Evolutionary conservation across 2,888 invertebrate species (phyloP), one percentile per base, ranked within the genome.

Genomic region (Leptarthrus brevirostris): DNA sequence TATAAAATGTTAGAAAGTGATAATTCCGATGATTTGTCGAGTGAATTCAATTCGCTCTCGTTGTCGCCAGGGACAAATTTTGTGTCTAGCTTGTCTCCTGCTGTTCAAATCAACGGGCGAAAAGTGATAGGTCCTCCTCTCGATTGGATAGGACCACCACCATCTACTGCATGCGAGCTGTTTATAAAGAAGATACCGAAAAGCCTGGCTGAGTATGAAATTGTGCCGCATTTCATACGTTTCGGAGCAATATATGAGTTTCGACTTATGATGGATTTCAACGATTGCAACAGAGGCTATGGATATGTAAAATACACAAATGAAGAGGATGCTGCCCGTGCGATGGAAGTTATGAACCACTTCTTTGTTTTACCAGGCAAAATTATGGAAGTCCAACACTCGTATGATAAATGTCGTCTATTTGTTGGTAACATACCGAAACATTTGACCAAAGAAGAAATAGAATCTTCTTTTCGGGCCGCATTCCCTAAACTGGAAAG

Each of bases 201-300:
- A 14, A 74, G 78, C 36, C 53, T 81, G 3, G 75, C 77, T 30
- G 81, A 80, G 64, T 73, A 79, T 1, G 77, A 77, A 6, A 74
- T 82, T 0, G 20, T 82, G 3, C 75, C 79, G 2, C 79, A 79
- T 6, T 81, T 82, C 74, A 58, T 79, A 10, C 78, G 80, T 3
- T 82, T 81, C 70, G 82, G 82, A 0, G 74, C 75, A 14, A 79
- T 82, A n/a, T 82, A 82, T 54, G 80, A 81, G 72, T 80, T 82
- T 44, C 80, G 82, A 0, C 74, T 82, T 1, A 80, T 81, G 8
- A 79, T 81, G 74, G 81, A 82, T 54, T 81, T 80, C 70, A 79
- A 78, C 71, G 78, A 81, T 16, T 73, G 75, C 1, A 81, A 80
- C 71, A 78, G 82, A 3, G 82, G 82, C 6, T 82, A 80, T 71